Evolutionary conservation across 1,140 invertebrate species (phyloP).

Genomic region (Heliothis subflexa): DNA sequence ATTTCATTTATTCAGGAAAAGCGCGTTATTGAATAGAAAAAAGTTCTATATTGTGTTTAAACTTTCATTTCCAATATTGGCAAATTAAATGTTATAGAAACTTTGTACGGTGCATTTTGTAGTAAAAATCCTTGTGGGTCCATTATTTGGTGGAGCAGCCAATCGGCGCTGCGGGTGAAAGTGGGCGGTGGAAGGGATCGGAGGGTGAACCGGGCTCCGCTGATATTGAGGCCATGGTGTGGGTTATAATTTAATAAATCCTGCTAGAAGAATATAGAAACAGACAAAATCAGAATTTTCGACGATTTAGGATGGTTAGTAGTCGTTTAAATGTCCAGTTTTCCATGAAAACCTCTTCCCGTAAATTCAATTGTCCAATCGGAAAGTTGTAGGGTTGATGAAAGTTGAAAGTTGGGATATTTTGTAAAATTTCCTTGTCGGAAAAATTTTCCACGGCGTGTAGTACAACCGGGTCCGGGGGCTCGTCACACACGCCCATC

Average conservation of each 20-base stretch:
- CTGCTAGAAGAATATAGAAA: too few species aligned
- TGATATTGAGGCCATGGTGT: conserved; percentile 24
- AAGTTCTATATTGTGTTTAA: too few species aligned
- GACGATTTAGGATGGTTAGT: too few species aligned
- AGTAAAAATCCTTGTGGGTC: background rate
- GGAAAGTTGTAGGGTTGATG: background rate
- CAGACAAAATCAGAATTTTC: too few species aligned
- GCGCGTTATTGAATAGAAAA: too few species aligned
- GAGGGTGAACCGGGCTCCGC: conserved; percentile 10
- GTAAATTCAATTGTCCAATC: background rate
- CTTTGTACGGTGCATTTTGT: conserved; percentile 3
- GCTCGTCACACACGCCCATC: conserved; percentile 67
- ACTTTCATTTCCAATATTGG: too few species aligned
- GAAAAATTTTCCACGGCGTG: conserved; percentile 33
- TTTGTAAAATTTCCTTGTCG: conserved; percentile 3
- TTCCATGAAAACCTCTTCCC: background rate
- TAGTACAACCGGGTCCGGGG: conserved; percentile 55
- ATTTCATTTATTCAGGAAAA: too few species aligned
- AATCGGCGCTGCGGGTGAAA: conserved; percentile 12
- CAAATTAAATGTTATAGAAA: too few species aligned
- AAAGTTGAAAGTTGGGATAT: conserved; percentile 1
- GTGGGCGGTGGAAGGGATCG: background rate
- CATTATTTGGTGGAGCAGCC: conserved; percentile 17
- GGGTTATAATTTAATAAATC: conserved; percentile 28
- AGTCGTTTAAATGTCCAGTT: too few species aligned